These are phyloP conservation scores for Rattus rattus DNA, from an alignment of 2,113 vertebrate genomes.

Conservation along the genomic window DNA sequence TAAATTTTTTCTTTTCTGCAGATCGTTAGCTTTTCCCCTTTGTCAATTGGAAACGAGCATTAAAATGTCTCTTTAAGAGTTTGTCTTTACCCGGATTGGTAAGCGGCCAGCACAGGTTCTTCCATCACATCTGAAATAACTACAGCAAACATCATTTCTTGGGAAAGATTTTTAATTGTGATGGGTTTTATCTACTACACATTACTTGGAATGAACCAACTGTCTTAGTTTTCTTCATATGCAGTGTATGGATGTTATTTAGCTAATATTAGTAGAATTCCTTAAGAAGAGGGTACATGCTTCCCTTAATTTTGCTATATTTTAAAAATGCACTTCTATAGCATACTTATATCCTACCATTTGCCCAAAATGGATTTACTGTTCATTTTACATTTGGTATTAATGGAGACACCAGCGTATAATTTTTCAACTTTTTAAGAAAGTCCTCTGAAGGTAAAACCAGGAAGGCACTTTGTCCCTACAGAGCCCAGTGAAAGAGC, in stretches of 20 bases:
- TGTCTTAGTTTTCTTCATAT: background rate
- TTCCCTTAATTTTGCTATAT: background rate
- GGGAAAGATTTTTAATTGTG: background rate
- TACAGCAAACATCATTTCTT: background rate
- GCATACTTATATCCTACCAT: background rate
- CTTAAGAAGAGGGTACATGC: background rate
- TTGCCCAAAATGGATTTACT: background rate
- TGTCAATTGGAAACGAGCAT: background rate
- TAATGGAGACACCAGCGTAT: background rate
- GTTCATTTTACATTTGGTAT: background rate
- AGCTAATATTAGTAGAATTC: background rate
- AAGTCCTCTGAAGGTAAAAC: background rate
- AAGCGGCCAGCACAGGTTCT: background rate
- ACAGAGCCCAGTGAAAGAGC: background rate
- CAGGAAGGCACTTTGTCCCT: background rate
- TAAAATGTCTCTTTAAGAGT: background rate
- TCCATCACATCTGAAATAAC: background rate
- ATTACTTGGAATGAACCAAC: background rate
- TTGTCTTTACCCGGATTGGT: background rate
- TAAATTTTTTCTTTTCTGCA: background rate
- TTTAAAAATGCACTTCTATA: background rate
- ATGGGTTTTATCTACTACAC: background rate
- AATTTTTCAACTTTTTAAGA: background rate
- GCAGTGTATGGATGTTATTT: background rate
- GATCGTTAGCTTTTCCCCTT: background rate